These are phyloP conservation scores for Coregonus ussuriensis DNA, from an alignment of 2,797 vertebrate species.

Conservation along the genomic window DNA sequence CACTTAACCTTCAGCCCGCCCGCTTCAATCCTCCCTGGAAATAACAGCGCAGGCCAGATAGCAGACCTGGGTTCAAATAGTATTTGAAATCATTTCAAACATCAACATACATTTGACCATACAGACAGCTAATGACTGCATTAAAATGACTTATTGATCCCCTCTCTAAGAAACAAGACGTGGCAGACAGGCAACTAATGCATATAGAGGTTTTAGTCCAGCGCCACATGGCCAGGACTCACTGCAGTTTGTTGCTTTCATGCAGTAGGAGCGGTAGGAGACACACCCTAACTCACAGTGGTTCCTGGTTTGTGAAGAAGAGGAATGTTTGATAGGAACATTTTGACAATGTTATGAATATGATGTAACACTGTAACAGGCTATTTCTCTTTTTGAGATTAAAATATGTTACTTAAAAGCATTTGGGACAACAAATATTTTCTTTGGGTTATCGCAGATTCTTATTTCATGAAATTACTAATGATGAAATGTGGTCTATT, in stretches of 20 bases:
- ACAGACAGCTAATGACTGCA: constrained; percentile 35
- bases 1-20: constrained; percentile 27
- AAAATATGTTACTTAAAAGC: not conserved
- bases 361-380: not conserved
- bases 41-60: not conserved
- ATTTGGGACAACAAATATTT: not conserved
- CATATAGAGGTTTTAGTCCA: constrained; percentile 26
- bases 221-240: constrained; percentile 17
- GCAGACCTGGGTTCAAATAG: too few relatives aligned
- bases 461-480: not conserved
- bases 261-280: constrained; percentile 7
- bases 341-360: not conserved
- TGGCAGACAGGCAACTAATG: constrained; percentile 21
- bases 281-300: not conserved
- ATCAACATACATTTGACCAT: constrained; percentile 41
- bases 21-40: constrained; percentile 6
- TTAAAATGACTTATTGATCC: constrained; percentile 46
- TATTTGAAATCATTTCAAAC: not conserved
- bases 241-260: constrained; percentile 11
- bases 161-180: not conserved
- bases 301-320: not conserved
- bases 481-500: not conserved
- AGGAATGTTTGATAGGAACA: not conserved
- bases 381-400: not conserved
- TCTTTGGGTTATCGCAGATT: not conserved